phyloP scores from a whole-genome alignment of 1,140 invertebrate genomes.

The Drosophila orosa region DNA sequence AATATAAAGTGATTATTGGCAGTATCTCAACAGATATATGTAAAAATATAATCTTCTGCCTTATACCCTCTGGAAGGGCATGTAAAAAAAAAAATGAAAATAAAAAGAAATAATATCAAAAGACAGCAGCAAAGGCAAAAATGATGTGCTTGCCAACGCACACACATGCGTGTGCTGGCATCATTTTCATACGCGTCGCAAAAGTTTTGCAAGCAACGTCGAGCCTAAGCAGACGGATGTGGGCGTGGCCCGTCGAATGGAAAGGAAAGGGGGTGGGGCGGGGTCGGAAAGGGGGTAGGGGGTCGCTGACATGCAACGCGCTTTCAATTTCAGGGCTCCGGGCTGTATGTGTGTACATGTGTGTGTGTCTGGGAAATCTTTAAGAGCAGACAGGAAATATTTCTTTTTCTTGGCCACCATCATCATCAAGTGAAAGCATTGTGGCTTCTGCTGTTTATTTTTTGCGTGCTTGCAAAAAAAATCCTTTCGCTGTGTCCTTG shows the following conservation, averaged over 20 bases:
- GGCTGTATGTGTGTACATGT: slow-evolving; percentile 13
- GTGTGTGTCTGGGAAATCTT: slow-evolving; percentile 74
- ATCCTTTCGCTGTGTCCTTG: slow-evolving; percentile 74
- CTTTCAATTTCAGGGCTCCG: slow-evolving; percentile 72
- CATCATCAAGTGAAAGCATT: slow-evolving; percentile 54
- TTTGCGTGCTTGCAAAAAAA: slow-evolving; percentile 47
- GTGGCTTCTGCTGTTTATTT: slow-evolving; percentile 56
- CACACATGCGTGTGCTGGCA: slow-evolving; percentile 66
- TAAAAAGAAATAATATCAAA: slow-evolving; percentile 56
- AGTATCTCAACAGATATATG: no score
- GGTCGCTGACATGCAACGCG: slow-evolving; percentile 77
- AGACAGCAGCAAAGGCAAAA: slow-evolving; percentile 55
- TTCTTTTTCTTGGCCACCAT: slow-evolving; percentile 38
- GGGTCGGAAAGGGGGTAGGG: slow-evolving; percentile 8
- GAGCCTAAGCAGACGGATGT: slow-evolving; percentile 49
- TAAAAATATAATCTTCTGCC: neutral
- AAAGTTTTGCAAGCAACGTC: slow-evolving; percentile 61
- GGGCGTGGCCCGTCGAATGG: slow-evolving; percentile 25
- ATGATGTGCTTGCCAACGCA: slow-evolving; percentile 53
- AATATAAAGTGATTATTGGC: no score
- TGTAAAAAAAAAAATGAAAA: slow-evolving; percentile 1
- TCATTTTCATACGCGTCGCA: slow-evolving; percentile 68
- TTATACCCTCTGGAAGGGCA: slow-evolving; percentile 5
- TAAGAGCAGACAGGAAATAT: slow-evolving; percentile 81
- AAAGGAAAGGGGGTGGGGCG: neutral